Percentiles rank a stretch among this genome's conserved stretches.
Evolutionary conservation across 2,113 vertebrate genomes (phyloP).

Genomic region (Podiceps cristatus): DNA sequence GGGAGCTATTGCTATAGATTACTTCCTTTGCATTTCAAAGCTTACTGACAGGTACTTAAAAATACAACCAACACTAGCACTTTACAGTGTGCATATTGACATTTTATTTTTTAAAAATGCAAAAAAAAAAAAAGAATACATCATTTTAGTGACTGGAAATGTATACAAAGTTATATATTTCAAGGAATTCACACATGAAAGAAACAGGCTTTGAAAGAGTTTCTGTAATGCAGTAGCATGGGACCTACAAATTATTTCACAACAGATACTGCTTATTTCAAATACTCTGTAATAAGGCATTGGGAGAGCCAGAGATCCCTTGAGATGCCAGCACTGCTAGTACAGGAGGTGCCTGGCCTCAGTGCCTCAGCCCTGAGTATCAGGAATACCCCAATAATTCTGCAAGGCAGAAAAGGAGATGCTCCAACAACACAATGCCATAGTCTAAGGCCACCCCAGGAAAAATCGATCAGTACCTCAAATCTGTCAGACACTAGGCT

Average conservation of each 20-base stretch:
- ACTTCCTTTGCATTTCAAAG: not conserved
- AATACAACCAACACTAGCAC: not conserved
- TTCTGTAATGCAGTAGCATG: not conserved
- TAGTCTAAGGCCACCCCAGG: not conserved
- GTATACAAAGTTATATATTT: not conserved
- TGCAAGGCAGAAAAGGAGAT: not conserved
- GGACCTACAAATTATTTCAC: not conserved
- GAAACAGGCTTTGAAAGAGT: not conserved
- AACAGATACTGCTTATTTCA: not conserved
- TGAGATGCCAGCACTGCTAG: constrained; percentile 10
- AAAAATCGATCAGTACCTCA: not conserved
- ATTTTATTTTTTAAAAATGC: constrained; percentile 30
- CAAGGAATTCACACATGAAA: not conserved
- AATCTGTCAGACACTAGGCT: not conserved
- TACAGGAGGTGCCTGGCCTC: not conserved
- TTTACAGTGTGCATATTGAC: not conserved
- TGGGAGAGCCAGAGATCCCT: constrained; percentile 33
- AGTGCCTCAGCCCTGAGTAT: not conserved
- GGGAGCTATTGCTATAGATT: not conserved
- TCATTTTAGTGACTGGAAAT: constrained; percentile 9
- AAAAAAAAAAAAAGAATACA: not conserved
- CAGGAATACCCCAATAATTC: not conserved
- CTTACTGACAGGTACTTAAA: not conserved
- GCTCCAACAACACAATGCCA: not conserved
- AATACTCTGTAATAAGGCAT: not conserved